A percentile compares a stretch with the other conserved stretches of the same genome.
Evolutionary conservation across 2,888 invertebrate genomes (phyloP).

Genomic region (Diabrotica balteata): DNA sequence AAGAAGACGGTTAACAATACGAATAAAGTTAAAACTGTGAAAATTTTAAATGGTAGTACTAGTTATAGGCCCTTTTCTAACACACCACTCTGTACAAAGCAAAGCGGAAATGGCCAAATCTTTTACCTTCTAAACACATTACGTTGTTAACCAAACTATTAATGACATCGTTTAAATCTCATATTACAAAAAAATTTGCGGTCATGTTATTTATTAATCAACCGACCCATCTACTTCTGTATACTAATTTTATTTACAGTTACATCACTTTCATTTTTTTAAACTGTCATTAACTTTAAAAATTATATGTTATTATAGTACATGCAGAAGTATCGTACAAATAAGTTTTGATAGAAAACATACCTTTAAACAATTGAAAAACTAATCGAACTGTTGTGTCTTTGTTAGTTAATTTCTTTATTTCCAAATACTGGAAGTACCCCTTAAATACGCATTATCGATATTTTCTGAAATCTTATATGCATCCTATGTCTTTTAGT

Average conservation of each 20-base stretch:
- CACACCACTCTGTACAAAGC: too few relatives aligned
- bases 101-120: too few relatives aligned
- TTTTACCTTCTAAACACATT: too few relatives aligned
- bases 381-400: conserved; percentile 28
- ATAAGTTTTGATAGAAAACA: conserved; percentile 15
- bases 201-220: background rate
- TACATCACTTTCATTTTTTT: conserved; percentile 40
- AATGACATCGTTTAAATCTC: too few relatives aligned
- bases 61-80: too few relatives aligned
- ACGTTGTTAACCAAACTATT: too few relatives aligned
- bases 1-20: too few relatives aligned
- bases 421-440: conserved; percentile 45
- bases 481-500: too few relatives aligned
- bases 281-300: conserved; percentile 39
- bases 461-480: background rate
- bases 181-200: too few relatives aligned
- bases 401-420: conserved; percentile 30
- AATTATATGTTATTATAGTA: conserved; percentile 40
- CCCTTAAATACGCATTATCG: conserved; percentile 6
- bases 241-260: conserved; percentile 8
- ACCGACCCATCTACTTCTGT: background rate
- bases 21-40: too few relatives aligned
- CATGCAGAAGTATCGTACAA: conserved; percentile 32
- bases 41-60: too few relatives aligned
- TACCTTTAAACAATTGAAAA: background rate